Percentiles rank a stretch among this genome's conserved stretches.
These are phyloP conservation scores for Arctia plantaginis DNA, from an alignment of 2,888 invertebrate genomes.

Conservation along the genomic window DNA sequence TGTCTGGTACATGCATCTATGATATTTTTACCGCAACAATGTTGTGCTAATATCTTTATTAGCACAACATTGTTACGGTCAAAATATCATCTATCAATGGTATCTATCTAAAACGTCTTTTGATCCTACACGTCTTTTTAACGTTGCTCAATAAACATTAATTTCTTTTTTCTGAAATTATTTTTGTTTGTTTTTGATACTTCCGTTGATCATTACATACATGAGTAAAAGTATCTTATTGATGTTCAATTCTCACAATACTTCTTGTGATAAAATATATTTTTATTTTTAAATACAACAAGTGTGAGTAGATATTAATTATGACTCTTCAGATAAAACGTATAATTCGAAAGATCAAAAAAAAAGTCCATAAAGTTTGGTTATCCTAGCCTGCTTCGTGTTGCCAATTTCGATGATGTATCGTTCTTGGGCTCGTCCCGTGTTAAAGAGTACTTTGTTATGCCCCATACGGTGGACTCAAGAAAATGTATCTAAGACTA, in stretches of 20 bases:
- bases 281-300: not conserved
- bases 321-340: not conserved
- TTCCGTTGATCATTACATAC: not conserved
- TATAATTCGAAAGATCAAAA: not conserved
- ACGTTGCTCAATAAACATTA: not conserved
- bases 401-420: conserved; percentile 52
- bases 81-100: too few species aligned
- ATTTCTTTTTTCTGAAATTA: not conserved
- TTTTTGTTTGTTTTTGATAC: not conserved
- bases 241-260: not conserved
- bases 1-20: not conserved
- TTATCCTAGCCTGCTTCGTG: conserved; percentile 23
- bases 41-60: not conserved
- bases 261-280: not conserved
- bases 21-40: not conserved
- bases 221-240: not conserved
- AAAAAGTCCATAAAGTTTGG: conserved; percentile 8
- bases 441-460: conserved; percentile 51
- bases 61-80: too few species aligned
- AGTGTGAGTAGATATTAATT: not conserved
- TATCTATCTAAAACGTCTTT: not conserved
- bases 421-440: conserved; percentile 39
- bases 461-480: conserved; percentile 22
- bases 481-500: conserved; percentile 29
- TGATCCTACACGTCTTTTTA: not conserved